Base-by-base conservation (phyloP, 2,113 vertebrate genomes). In the Calonectris borealis region DNA sequence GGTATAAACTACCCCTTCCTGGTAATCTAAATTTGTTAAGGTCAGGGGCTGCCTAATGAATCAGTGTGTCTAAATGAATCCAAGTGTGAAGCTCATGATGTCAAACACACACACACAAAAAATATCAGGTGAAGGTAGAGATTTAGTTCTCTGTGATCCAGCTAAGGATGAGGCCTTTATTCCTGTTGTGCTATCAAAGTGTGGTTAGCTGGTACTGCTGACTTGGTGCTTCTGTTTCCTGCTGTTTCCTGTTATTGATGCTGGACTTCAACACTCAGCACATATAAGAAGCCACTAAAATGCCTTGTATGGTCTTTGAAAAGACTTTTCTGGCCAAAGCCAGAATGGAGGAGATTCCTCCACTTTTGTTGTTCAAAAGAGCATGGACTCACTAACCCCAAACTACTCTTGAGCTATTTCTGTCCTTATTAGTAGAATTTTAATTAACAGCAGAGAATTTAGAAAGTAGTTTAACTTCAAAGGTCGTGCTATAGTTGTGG, bases 1-100 rank as follows among this genome's bases (percentile, higher is more conserved):
- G 89, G 96, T 94, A 91, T 48, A 82, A 94, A 95, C 96, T 73
- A 86, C 52, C 42, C 42, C 87, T 97, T 94, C 92, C 92, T 97
- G 92, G 94, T 93, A 93, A 92, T 88, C 93, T 96, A 57, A 88
- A 88, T 96, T 95, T 91, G 83, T 91, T 91, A 93, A 90, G 88
- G 83, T 97, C 90, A 69, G 52, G 44, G 75, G 70, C 90, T 3
- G 1, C 57, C 79, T 94, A 90, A 83, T 96, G 94, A 97, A 86
- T 93, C 86, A 95, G n/a, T 75, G 38, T 83, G 49, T 72, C 81
- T 93, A 88, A 94, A 75, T 73, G 78, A 88, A 92, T 86, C 58
- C 48, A 91, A 91, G 66, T 54, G 29, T 83, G 58, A 88, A 66
- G 46, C 25, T 94, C 38, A 29, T 51, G 55, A 79, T 90, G 52